phyloP scores from a whole-genome alignment of 1,140 invertebrate species.

The Heliconius hermathena region DNA sequence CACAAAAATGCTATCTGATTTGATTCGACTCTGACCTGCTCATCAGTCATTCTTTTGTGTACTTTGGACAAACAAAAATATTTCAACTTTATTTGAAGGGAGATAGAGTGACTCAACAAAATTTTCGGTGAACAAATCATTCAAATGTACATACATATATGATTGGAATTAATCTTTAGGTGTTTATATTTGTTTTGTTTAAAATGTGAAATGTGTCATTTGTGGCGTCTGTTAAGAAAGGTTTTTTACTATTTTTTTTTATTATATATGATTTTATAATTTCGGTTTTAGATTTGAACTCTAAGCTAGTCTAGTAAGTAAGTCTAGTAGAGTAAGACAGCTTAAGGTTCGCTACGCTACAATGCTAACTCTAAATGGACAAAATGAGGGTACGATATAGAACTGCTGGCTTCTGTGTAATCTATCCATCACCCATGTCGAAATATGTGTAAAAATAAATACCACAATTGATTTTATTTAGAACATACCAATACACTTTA shows the following conservation, averaged over 20 bases:
- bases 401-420: neutral
- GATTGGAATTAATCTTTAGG: constrained; percentile 3
- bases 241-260: too few species aligned
- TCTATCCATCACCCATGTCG: neutral
- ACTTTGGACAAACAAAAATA: constrained; percentile 57
- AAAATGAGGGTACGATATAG: neutral
- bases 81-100: constrained; percentile 45
- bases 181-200: neutral
- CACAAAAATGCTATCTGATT: constrained; percentile 70
- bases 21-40: constrained; percentile 60
- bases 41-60: constrained; percentile 70
- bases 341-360: neutral
- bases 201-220: neutral
- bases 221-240: too few species aligned
- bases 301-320: neutral
- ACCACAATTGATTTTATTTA: too few species aligned
- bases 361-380: neutral
- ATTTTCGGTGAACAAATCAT: constrained; percentile 20
- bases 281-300: neutral
- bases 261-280: neutral
- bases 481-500: too few species aligned
- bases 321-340: neutral
- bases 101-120: constrained; percentile 39
- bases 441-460: neutral
- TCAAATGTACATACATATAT: neutral